Conservation (phyloP, 2,888 invertebrate genomes). For the Microchrysa polita region DNA sequence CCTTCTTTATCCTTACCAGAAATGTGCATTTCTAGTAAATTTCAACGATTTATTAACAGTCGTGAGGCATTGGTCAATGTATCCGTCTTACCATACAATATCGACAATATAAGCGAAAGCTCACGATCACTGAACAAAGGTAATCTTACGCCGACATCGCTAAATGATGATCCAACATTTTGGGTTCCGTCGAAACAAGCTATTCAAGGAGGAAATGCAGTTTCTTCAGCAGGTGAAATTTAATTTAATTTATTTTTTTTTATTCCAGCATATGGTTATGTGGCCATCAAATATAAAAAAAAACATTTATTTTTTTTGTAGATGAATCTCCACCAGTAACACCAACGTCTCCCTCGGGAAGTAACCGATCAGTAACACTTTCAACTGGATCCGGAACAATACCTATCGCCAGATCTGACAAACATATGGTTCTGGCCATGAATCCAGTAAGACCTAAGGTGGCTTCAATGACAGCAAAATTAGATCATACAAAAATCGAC, state of each 20-base stretch:
- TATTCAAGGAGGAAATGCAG: constrained; percentile 54
- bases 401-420: constrained; percentile 66
- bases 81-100: constrained; percentile 59
- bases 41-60: constrained; percentile 54
- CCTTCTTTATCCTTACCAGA: too few relatives aligned
- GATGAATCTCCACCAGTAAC: constrained; percentile 65
- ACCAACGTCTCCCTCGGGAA: constrained; percentile 65
- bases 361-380: constrained; percentile 62
- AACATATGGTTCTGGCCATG: constrained; percentile 68
- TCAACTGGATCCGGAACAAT: constrained; percentile 62
- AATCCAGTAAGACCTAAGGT: constrained; percentile 65
- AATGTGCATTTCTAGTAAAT: neutral
- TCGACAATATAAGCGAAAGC: constrained; percentile 63
- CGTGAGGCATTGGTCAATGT: constrained; percentile 64
- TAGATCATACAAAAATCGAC: constrained; percentile 73
- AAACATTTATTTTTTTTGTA: constrained; percentile 44
- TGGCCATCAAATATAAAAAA: constrained; percentile 4
- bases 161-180: constrained; percentile 65
- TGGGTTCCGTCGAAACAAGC: constrained; percentile 63
- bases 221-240: constrained; percentile 53
- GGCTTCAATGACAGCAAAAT: constrained; percentile 71
- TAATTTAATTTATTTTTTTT: too few relatives aligned
- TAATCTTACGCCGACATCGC: constrained; percentile 62
- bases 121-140: constrained; percentile 57
- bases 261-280: neutral